Conservation (phyloP, 1,140 invertebrate genomes). For the Holotrichia oblita region DNA sequence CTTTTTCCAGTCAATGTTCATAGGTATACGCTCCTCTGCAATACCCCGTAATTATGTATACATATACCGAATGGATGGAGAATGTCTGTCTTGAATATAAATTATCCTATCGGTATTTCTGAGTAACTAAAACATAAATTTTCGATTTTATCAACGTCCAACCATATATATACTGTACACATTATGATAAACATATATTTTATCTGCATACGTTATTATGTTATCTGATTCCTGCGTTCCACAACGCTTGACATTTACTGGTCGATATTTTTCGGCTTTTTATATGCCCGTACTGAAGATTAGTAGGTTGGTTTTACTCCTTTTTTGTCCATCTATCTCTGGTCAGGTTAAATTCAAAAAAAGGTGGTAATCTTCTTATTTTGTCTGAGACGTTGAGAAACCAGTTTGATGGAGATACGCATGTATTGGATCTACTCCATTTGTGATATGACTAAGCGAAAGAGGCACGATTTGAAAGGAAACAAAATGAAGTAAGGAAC, state of each 20-base stretch:
- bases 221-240: constrained; percentile 48
- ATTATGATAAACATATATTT: constrained; percentile 51
- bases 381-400: constrained; percentile 3
- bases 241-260: constrained; percentile 47
- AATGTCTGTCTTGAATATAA: constrained; percentile 47
- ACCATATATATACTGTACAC: constrained; percentile 25
- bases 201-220: constrained; percentile 48
- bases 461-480: not conserved
- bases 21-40: no score
- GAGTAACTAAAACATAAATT: constrained; percentile 47
- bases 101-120: constrained; percentile 47
- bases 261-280: constrained; percentile 43
- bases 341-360: constrained; percentile 6
- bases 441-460: not conserved
- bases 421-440: not conserved
- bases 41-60: not conserved
- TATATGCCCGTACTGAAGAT: constrained; percentile 42
- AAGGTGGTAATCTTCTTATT: constrained; percentile 20
- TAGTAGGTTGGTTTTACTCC: constrained; percentile 29
- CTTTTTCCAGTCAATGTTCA: not conserved
- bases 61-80: not conserved
- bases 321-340: not conserved
- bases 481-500: no score
- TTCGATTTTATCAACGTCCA: constrained; percentile 47
- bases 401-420: not conserved